A percentile compares a stretch with the other conserved stretches of the same genome.
These are phyloP conservation scores for Muraenolepis orangiensis DNA, from an alignment of 2,797 vertebrate species.

Conservation along the genomic window DNA sequence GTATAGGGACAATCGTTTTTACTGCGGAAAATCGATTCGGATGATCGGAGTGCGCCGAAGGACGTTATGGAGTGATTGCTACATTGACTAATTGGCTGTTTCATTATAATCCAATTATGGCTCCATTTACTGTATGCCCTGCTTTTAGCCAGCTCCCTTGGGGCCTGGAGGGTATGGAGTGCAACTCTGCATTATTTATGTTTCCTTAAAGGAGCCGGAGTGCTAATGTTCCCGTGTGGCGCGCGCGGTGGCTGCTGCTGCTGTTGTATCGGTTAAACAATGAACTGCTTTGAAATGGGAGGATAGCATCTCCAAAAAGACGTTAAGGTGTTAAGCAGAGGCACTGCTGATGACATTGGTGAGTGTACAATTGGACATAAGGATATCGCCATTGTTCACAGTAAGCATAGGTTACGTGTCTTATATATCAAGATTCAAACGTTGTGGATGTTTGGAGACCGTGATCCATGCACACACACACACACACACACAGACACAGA, in stretches of 20 bases:
- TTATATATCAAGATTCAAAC: background rate
- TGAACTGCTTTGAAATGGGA: background rate
- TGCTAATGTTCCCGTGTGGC: background rate
- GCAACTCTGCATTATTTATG: conserved; percentile 61
- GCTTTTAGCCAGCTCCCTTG: conserved; percentile 53
- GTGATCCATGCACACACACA: no score
- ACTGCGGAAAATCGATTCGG: background rate
- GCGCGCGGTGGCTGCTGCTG: background rate
- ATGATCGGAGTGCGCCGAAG: background rate
- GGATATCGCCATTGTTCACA: background rate
- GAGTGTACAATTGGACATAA: background rate
- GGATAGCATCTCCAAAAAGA: background rate
- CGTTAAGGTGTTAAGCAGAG: background rate
- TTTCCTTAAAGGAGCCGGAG: conserved; percentile 38
- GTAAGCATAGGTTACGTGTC: background rate
- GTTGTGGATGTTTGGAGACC: background rate
- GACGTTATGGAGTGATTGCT: background rate
- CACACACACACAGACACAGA: no score
- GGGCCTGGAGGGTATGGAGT: conserved; percentile 34
- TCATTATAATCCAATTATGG: conserved; percentile 68
- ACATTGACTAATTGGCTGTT: conserved; percentile 49
- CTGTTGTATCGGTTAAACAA: background rate
- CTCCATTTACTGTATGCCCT: conserved; percentile 49
- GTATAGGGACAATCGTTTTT: background rate
- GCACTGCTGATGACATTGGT: background rate